These are phyloP conservation scores for Leptopilina myrica DNA, from an alignment of 2,888 invertebrate genomes.

Conservation along the genomic window DNA sequence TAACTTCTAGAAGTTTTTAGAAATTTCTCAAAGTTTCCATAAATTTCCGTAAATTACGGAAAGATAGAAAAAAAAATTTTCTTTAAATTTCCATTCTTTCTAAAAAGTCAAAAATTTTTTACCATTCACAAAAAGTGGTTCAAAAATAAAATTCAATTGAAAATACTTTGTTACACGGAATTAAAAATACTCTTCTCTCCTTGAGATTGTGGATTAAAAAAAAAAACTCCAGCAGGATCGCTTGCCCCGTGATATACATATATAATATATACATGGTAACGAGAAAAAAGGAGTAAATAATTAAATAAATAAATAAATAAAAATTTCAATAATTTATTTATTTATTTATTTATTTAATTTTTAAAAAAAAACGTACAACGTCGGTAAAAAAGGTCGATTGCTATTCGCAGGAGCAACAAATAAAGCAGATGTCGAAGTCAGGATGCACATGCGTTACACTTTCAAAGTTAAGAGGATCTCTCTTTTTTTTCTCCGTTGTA, in stretches of 20 bases:
- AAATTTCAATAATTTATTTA: no score
- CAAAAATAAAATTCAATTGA: no score
- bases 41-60: not conserved
- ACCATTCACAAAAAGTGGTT: no score
- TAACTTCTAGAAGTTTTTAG: not conserved
- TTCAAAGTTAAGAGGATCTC: slow-evolving; percentile 31
- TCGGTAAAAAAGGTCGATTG: slow-evolving; percentile 20
- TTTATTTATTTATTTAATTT: not conserved
- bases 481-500: slow-evolving; percentile 34
- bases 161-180: not conserved
- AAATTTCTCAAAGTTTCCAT: not conserved
- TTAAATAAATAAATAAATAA: no score
- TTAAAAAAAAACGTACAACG: slow-evolving; percentile 40
- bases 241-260: slow-evolving; percentile 42
- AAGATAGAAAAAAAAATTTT: not conserved
- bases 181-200: slow-evolving; percentile 1
- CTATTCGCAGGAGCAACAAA: slow-evolving; percentile 39
- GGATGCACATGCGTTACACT: slow-evolving; percentile 39
- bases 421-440: slow-evolving; percentile 40
- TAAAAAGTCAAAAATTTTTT: no score
- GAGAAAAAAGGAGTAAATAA: slow-evolving; percentile 35
- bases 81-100: no score
- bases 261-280: slow-evolving; percentile 51
- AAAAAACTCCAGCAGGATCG: slow-evolving; percentile 38
- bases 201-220: slow-evolving; percentile 17